phyloP scores from a whole-genome alignment of 2,113 vertebrate genomes.

The Rhinopomastus cyanomelas region DNA sequence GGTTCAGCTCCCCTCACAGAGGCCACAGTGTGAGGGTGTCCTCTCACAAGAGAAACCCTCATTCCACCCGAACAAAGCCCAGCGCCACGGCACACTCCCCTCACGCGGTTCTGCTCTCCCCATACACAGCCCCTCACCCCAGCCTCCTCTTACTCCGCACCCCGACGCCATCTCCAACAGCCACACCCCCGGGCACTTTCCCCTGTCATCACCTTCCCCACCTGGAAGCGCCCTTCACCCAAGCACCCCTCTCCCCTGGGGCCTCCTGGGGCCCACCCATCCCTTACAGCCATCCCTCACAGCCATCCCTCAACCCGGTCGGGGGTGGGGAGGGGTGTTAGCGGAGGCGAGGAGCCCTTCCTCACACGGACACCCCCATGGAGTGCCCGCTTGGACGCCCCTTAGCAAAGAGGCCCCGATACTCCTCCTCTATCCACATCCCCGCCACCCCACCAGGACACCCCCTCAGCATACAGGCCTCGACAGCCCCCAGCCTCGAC shows the following conservation, averaged over 20 bases:
- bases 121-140: background rate
- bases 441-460: background rate
- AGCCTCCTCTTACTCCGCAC: background rate
- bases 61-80: background rate
- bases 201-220: background rate
- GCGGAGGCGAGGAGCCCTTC: background rate
- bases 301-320: background rate
- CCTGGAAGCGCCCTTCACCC: background rate
- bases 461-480: background rate
- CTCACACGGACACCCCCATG: background rate
- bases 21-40: background rate
- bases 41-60: background rate
- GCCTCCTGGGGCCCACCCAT: background rate
- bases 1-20: background rate
- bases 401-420: background rate
- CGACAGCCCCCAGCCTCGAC: background rate
- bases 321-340: too few relatives aligned
- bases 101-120: background rate
- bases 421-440: background rate
- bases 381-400: background rate
- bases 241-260: background rate
- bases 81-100: background rate
- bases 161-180: background rate
- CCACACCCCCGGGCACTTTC: background rate
- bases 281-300: background rate